Evolutionary conservation across 1,140 invertebrate genomes (phyloP).

Genomic region (Trichogramma pretiosum): DNA sequence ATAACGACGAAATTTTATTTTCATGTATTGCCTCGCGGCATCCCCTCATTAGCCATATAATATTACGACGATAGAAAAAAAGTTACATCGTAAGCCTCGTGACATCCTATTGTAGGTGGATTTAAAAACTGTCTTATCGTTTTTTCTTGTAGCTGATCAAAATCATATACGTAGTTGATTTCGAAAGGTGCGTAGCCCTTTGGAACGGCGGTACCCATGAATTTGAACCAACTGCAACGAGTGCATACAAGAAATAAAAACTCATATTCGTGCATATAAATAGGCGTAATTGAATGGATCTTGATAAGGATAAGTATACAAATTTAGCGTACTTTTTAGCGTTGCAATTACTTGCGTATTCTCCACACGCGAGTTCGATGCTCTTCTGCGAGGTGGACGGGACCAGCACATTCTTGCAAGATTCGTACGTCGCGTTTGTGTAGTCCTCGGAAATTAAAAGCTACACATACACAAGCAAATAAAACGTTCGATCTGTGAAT

Average conservation of each 20-base stretch:
- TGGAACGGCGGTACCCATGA: constrained; percentile 54
- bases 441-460: constrained; percentile 49
- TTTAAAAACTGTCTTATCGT: constrained; percentile 43
- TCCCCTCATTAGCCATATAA: too few species aligned
- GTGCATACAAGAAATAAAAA: background rate
- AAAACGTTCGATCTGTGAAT: constrained; percentile 6
- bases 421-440: constrained; percentile 56
- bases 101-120: constrained; percentile 48
- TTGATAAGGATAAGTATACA: too few species aligned
- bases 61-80: background rate
- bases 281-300: too few species aligned
- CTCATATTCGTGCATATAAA: too few species aligned
- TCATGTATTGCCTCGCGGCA: too few species aligned
- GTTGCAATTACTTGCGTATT: constrained; percentile 59
- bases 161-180: constrained; percentile 43
- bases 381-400: constrained; percentile 60
- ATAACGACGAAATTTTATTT: too few species aligned
- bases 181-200: constrained; percentile 71
- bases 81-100: constrained; percentile 47
- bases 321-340: constrained; percentile 51
- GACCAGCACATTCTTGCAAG: constrained; percentile 53
- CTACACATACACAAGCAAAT: constrained; percentile 14
- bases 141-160: background rate
- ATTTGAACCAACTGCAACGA: constrained; percentile 58
- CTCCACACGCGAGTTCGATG: constrained; percentile 70